Evolutionary conservation across 2,888 invertebrate genomes (phyloP).

Genomic region (Congeria kusceri): DNA sequence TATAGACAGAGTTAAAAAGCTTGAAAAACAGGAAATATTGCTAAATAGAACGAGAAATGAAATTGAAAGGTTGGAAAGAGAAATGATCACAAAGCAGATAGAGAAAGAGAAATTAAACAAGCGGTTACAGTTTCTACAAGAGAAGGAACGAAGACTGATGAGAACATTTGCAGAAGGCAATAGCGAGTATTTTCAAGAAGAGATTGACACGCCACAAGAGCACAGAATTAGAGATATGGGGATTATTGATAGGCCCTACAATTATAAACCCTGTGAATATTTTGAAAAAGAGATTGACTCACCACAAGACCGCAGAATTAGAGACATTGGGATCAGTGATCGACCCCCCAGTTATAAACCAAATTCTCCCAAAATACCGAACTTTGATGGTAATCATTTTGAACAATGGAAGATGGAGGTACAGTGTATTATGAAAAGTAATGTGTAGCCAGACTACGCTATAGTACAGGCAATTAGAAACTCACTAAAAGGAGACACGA

Average conservation of each 20-base stretch:
- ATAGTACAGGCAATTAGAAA: not conserved
- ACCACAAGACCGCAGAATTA: no score
- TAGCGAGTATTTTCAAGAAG: no score
- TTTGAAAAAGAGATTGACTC: no score
- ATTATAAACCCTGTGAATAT: no score
- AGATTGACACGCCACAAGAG: no score
- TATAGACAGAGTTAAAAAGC: not conserved
- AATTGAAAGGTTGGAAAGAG: not conserved
- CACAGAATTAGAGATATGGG: not conserved
- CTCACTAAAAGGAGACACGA: not conserved
- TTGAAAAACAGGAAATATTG: not conserved
- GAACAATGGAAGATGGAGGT: not conserved
- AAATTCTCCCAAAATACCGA: not conserved
- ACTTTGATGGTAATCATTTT: not conserved
- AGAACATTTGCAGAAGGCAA: not conserved
- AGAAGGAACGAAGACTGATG: not conserved
- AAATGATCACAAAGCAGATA: not conserved
- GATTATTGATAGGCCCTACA: no score
- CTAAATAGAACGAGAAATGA: conserved; percentile 2
- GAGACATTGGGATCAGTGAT: no score
- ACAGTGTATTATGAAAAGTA: not conserved
- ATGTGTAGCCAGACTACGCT: not conserved
- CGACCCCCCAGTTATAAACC: not conserved
- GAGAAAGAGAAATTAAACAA: not conserved
- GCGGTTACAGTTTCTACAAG: not conserved